Conservation (phyloP, 2,113 vertebrate genomes). For the human (Homo sapiens) region DNA sequence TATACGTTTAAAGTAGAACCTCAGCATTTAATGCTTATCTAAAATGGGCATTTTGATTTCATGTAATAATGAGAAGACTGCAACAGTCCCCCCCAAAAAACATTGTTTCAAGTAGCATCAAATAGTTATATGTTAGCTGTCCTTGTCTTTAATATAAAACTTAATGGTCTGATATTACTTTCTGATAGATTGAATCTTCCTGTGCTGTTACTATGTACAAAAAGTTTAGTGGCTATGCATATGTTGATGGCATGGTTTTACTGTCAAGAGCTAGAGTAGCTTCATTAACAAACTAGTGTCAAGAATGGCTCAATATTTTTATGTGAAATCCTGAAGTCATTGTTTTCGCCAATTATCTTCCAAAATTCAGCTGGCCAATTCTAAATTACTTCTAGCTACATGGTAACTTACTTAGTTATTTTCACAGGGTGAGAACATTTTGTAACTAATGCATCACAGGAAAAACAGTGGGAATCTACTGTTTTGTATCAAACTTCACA, state of each 20-base stretch:
- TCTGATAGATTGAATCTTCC: neutral
- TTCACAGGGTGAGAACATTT: neutral
- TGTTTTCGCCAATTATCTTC: neutral
- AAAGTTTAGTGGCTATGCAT: neutral
- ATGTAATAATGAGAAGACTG: neutral
- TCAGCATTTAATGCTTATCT: neutral
- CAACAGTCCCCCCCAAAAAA: neutral
- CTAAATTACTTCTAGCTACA: neutral
- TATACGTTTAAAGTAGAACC: neutral
- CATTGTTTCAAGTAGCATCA: neutral
- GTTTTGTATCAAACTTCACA: neutral
- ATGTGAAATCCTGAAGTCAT: neutral
- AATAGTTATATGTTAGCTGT: neutral
- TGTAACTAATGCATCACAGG: neutral
- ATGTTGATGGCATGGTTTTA: neutral
- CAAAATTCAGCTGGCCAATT: neutral
- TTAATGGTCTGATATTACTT: neutral
- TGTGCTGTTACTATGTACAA: neutral
- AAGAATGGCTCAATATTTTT: neutral
- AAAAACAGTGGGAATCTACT: neutral
- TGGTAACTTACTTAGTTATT: neutral
- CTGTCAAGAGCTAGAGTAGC: neutral
- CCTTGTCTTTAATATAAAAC: neutral
- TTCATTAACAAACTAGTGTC: neutral
- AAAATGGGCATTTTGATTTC: neutral